phyloP scores from a whole-genome alignment of 2,113 vertebrate genomes.

The Oplegnathus fasciatus region DNA sequence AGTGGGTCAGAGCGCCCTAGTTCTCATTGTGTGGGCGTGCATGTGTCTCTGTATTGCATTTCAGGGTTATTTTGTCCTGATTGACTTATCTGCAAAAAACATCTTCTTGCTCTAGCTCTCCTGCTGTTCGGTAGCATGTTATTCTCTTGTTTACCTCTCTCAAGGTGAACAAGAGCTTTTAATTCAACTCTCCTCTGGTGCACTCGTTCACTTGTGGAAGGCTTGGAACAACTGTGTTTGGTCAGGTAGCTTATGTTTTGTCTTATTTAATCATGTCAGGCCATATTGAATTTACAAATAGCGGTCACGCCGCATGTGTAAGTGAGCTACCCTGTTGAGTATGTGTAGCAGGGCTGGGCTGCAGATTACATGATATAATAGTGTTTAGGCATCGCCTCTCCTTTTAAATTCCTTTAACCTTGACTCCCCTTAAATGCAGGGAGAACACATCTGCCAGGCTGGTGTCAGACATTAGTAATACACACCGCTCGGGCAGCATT shows the following conservation, averaged over 20 bases:
- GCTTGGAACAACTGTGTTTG: constrained; percentile 69
- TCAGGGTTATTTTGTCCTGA: constrained; percentile 71
- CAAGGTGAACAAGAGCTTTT: constrained; percentile 74
- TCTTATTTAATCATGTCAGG: constrained; percentile 83
- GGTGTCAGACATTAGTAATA: constrained; percentile 86
- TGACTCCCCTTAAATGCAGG: constrained; percentile 84
- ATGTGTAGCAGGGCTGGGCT: constrained; percentile 75
- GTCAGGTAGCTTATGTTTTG: constrained; percentile 79
- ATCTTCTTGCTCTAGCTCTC: constrained; percentile 56
- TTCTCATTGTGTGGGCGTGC: constrained; percentile 73
- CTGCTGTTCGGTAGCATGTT: constrained; percentile 67
- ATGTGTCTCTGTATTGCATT: constrained; percentile 66
- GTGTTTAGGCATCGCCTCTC: constrained; percentile 81
- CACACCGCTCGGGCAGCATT: constrained; percentile 84
- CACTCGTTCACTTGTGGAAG: constrained; percentile 53
- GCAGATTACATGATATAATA: constrained; percentile 84
- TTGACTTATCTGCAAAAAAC: constrained; percentile 75
- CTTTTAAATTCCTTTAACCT: constrained; percentile 88
- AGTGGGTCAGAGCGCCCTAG: constrained; percentile 80
- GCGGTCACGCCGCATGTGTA: constrained; percentile 78
- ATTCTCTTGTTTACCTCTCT: constrained; percentile 68
- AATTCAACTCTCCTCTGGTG: constrained; percentile 67
- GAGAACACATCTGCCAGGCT: constrained; percentile 85
- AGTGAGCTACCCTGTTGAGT: constrained; percentile 75
- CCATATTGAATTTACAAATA: constrained; percentile 85